A percentile compares a stretch with the other conserved stretches of the same genome.
These are phyloP conservation scores for Petrocephalus schoutedeni DNA, from an alignment of 2,797 vertebrate species.

Conservation along the genomic window DNA sequence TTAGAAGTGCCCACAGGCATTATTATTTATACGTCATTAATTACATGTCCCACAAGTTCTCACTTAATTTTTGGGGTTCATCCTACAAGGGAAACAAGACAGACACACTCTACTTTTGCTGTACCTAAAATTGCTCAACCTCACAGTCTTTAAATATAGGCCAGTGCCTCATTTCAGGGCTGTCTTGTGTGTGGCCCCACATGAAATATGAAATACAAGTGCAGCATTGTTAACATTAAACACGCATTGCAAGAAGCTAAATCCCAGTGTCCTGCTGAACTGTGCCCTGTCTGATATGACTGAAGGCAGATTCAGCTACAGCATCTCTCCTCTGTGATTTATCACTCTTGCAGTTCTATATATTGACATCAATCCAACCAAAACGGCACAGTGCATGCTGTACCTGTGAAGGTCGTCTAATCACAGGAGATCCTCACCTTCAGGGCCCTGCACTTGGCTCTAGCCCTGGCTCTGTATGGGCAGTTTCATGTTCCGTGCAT, in stretches of 20 bases:
- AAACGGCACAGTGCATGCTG: neutral
- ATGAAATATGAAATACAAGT: neutral
- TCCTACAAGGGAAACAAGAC: neutral
- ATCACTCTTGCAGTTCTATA: neutral
- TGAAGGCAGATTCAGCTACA: neutral
- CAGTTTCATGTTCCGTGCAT: neutral
- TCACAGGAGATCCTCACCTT: neutral
- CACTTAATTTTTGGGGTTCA: neutral
- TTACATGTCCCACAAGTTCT: neutral
- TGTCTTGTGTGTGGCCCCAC: neutral
- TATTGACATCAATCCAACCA: neutral
- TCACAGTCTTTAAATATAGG: neutral
- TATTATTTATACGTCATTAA: neutral
- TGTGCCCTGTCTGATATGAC: neutral
- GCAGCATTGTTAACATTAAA: neutral
- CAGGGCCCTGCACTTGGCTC: neutral
- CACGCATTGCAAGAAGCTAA: neutral
- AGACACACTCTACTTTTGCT: neutral
- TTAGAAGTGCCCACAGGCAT: neutral
- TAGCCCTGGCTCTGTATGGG: neutral
- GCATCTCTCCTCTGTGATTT: neutral
- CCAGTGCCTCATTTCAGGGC: neutral
- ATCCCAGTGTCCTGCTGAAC: constrained; percentile 1
- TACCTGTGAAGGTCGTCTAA: neutral
- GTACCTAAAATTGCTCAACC: neutral